phyloP scores from a whole-genome alignment of 92 coral and sea anemone genomes.

The Porites divaricata region DNA sequence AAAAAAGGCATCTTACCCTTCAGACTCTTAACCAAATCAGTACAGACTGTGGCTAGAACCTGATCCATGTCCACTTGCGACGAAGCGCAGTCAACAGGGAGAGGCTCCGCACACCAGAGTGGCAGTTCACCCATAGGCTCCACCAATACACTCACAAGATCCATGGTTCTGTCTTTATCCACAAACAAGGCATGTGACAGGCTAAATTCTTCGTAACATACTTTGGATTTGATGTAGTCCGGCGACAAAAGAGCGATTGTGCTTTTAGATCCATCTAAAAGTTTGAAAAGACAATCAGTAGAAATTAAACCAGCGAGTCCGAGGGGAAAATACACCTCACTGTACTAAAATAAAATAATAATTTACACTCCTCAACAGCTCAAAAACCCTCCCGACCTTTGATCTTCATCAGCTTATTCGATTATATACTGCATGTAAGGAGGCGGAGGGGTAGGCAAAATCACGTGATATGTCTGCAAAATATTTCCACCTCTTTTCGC shows the following conservation, averaged over 20 bases:
- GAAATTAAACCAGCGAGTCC: neutral
- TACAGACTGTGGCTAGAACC: constrained; percentile 45
- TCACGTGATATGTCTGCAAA: too few relatives aligned
- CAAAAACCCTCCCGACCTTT: too few relatives aligned
- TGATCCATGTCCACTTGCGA: constrained; percentile 37
- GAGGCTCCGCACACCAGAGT: constrained; percentile 76
- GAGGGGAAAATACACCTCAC: neutral
- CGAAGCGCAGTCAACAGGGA: constrained; percentile 77
- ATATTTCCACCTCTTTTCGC: too few relatives aligned
- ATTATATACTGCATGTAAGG: too few relatives aligned
- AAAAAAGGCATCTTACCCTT: constrained; percentile 21
- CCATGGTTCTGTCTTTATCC: constrained; percentile 63
- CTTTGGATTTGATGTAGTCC: constrained; percentile 89
- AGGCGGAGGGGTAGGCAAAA: too few relatives aligned
- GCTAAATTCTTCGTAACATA: constrained; percentile 90
- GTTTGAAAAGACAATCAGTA: neutral
- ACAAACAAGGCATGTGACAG: constrained; percentile 78
- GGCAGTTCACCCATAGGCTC: constrained; percentile 77
- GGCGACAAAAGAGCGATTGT: constrained; percentile 82
- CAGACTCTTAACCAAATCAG: constrained; percentile 52
- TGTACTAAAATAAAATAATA: neutral
- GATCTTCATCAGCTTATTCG: too few relatives aligned
- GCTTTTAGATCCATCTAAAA: constrained; percentile 70
- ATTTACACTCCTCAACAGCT: too few relatives aligned
- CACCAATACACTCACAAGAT: constrained; percentile 71